Evolutionary conservation across 2,797 vertebrate species (phyloP).

Genomic region (Valencia hispanica): DNA sequence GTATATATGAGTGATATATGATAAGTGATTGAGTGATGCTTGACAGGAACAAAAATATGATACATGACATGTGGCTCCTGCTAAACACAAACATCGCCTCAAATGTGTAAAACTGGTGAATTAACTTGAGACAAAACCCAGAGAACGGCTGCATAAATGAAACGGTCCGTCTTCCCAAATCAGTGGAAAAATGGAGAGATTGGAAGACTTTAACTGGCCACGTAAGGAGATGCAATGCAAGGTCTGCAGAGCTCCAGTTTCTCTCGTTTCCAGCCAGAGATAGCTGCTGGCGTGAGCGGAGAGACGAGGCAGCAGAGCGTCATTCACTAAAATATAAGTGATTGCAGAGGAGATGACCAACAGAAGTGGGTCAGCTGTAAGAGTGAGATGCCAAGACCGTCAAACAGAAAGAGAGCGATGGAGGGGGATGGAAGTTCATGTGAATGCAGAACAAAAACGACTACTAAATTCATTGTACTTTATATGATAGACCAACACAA

Average conservation of each 20-base stretch:
- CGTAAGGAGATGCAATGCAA: conserved; percentile 42
- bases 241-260: conserved; percentile 68
- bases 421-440: conserved; percentile 7
- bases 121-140: conserved; percentile 33
- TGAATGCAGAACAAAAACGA: background rate
- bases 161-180: conserved; percentile 23
- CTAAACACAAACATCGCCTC: too few relatives aligned
- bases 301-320: conserved; percentile 39
- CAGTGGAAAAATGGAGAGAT: conserved; percentile 25
- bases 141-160: conserved; percentile 24
- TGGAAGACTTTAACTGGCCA: conserved; percentile 28
- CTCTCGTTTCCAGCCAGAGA: conserved; percentile 48
- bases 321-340: conserved; percentile 45
- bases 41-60: conserved; percentile 66
- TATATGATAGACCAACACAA: background rate
- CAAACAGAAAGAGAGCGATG: conserved; percentile 17
- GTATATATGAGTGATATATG: conserved; percentile 21
- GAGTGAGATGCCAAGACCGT: conserved; percentile 41
- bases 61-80: conserved; percentile 14
- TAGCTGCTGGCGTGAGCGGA: conserved; percentile 45
- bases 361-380: conserved; percentile 70
- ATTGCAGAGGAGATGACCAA: conserved; percentile 67
- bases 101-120: conserved; percentile 50
- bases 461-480: background rate
- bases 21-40: conserved; percentile 30